These are phyloP conservation scores for Struthio camelus DNA, from an alignment of 2,113 vertebrate species.

Conservation along the genomic window DNA sequence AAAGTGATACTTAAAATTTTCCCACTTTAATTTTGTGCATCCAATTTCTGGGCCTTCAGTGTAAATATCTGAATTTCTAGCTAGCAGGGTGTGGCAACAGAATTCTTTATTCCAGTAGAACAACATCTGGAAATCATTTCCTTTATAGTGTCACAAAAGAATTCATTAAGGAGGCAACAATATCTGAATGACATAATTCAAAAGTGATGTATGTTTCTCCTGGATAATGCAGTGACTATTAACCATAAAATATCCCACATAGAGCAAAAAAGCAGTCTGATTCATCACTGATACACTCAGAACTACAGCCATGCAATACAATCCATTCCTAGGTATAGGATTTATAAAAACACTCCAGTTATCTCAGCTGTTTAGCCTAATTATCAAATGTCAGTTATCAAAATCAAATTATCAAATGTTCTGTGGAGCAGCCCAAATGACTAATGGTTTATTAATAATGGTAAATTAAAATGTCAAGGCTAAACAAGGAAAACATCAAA, in stretches of 20 bases:
- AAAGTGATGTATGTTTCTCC: not conserved
- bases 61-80: not conserved
- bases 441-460: not conserved
- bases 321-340: not conserved
- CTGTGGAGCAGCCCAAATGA: not conserved
- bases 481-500: not conserved
- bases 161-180: not conserved
- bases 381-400: not conserved
- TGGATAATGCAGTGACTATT: not conserved
- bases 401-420: not conserved
- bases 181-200: not conserved
- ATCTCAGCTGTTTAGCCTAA: not conserved
- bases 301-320: not conserved
- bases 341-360: not conserved
- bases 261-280: not conserved
- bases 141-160: not conserved
- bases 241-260: not conserved
- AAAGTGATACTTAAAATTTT: not conserved
- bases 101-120: not conserved
- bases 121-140: conserved; percentile 29
- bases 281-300: not conserved
- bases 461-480: not conserved
- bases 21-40: not conserved
- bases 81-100: not conserved
- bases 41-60: not conserved